Conservation (phyloP, 2,888 invertebrate genomes). For the Vannuccia rotundouncinata region DNA sequence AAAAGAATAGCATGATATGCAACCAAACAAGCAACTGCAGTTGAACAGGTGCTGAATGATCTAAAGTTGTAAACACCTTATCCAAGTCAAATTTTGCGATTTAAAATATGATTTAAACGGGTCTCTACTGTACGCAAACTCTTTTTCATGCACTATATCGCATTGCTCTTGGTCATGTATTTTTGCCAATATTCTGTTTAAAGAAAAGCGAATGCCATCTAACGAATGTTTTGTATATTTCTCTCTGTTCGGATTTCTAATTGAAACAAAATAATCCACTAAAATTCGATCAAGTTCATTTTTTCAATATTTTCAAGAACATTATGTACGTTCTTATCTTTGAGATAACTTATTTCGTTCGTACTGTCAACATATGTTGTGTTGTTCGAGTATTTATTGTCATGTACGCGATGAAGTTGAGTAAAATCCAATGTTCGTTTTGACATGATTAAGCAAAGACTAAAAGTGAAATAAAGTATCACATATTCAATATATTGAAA, state of each 20-base stretch:
- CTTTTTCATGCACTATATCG: slow-evolving; percentile 6
- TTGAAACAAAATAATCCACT: slow-evolving; percentile 13
- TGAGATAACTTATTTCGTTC: too few relatives aligned
- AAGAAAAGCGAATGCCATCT: slow-evolving; percentile 11
- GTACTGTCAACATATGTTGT: too few relatives aligned
- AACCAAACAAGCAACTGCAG: slow-evolving; percentile 24
- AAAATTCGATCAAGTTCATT: slow-evolving; percentile 19
- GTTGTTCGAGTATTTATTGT: too few relatives aligned
- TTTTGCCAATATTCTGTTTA: slow-evolving; percentile 16
- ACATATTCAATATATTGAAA: too few relatives aligned
- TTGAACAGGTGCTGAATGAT: slow-evolving; percentile 17
- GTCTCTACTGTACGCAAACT: slow-evolving; percentile 10
- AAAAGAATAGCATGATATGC: slow-evolving; percentile 1
- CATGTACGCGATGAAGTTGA: too few relatives aligned
- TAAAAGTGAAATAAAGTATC: too few relatives aligned
- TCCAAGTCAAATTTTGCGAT: slow-evolving; percentile 18
- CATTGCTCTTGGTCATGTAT: slow-evolving; percentile 2
- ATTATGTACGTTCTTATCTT: too few relatives aligned
- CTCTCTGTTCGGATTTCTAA: neutral
- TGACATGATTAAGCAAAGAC: too few relatives aligned
- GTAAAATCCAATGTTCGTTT: too few relatives aligned
- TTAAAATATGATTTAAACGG: slow-evolving; percentile 9
- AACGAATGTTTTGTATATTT: slow-evolving; percentile 9
- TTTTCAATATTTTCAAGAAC: too few relatives aligned
- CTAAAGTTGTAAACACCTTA: slow-evolving; percentile 11